Percentiles rank a stretch among this genome's conserved stretches.
phyloP scores from a whole-genome alignment of 1,140 invertebrate genomes.

The Drosophila busckii region DNA sequence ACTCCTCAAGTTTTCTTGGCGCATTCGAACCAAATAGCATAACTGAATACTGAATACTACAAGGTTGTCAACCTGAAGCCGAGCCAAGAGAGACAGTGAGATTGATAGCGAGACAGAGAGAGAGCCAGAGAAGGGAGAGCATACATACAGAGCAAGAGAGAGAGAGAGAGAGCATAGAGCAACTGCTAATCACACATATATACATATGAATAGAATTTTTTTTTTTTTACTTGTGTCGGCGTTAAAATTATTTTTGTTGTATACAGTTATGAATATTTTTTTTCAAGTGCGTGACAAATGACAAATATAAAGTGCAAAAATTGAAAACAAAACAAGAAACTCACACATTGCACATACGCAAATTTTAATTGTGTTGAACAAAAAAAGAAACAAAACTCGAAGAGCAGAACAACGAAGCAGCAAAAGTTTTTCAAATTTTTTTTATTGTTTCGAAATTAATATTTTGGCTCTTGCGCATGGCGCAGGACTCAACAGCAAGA shows the following conservation, averaged over 20 bases:
- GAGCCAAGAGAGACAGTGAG: conserved; percentile 7
- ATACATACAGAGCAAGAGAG: conserved; percentile 1
- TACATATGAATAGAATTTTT: conserved; percentile 27
- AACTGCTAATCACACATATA: conserved; percentile 1
- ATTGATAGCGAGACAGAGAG: background rate
- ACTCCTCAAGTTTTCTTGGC: conserved; percentile 40
- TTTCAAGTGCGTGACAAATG: conserved; percentile 42
- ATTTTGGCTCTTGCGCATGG: conserved; percentile 10
- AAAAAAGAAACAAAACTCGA: conserved; percentile 6
- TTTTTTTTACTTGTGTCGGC: conserved; percentile 41
- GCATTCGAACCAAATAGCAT: conserved; percentile 22
- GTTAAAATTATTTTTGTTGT: conserved; percentile 36
- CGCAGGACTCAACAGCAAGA: conserved; percentile 4
- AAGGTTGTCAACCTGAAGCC: conserved; percentile 32
- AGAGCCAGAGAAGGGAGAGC: background rate
- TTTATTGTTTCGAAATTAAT: conserved; percentile 19
- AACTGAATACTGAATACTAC: conserved; percentile 34
- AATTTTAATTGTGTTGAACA: conserved; percentile 50
- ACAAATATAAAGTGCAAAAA: conserved; percentile 26
- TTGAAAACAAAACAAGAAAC: conserved; percentile 12
- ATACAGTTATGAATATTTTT: conserved; percentile 32
- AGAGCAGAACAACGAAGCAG: background rate
- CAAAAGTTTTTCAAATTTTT: background rate
- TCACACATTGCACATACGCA: conserved; percentile 12
- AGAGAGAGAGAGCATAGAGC: conserved; percentile 7